Percentiles rank a stretch among this genome's conserved stretches.
Evolutionary conservation across 23 tunicate species (phyloP).

Genomic region (Halocynthia aurantium): DNA sequence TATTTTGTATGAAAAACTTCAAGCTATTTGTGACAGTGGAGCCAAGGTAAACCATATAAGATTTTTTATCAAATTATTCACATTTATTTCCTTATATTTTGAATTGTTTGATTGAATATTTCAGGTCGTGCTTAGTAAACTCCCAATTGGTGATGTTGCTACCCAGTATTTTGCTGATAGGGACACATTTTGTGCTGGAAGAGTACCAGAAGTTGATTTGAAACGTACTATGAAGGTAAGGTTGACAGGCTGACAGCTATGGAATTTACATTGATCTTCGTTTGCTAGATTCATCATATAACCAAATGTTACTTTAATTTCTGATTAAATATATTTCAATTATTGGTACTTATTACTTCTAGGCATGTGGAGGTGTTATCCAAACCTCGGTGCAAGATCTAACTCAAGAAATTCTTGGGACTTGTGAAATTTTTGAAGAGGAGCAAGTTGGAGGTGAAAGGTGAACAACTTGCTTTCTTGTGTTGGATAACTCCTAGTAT

Average conservation of each 20-base stretch:
- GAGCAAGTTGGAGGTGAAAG: slow-evolving; percentile 98
- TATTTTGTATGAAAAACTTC: slow-evolving; percentile 92
- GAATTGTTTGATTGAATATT: not conserved
- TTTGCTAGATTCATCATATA: not conserved
- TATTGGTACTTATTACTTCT: not conserved
- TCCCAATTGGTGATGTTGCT: slow-evolving; percentile 98
- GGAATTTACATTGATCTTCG: not conserved
- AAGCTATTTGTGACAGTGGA: slow-evolving; percentile 81
- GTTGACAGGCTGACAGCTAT: not conserved
- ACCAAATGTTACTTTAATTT: not conserved
- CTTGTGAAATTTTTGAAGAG: slow-evolving; percentile 83
- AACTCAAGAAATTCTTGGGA: slow-evolving; percentile 85
- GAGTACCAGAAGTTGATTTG: slow-evolving; percentile 85
- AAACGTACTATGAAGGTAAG: slow-evolving; percentile 93
- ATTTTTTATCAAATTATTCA: not conserved
- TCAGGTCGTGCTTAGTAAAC: slow-evolving; percentile 82
- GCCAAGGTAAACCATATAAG: slow-evolving; percentile 44
- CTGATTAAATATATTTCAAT: not conserved
- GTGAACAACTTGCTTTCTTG: slow-evolving; percentile 1
- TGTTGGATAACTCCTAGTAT: not conserved
- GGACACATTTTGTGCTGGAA: slow-evolving; percentile 98
- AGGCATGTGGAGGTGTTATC: slow-evolving; percentile 91
- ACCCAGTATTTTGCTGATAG: slow-evolving; percentile 98
- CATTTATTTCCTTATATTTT: not conserved
- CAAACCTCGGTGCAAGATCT: slow-evolving; percentile 90